Evolutionary conservation across 2,888 invertebrate species (phyloP), one percentile per base, ranked within the genome.

Genomic region (Oscheius sp.): DNA sequence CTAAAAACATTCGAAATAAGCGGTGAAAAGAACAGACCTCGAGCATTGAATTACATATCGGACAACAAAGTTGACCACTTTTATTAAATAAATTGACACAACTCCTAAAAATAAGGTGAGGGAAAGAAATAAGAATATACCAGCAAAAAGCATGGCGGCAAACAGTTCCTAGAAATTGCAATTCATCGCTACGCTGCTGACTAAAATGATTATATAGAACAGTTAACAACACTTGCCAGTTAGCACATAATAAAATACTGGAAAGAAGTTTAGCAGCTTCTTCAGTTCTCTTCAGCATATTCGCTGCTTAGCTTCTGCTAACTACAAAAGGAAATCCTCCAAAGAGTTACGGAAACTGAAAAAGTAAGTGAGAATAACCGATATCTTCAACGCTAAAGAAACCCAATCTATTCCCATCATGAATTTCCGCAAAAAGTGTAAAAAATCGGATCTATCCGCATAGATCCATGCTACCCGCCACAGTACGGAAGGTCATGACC

Each of bases 61-160:
- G 18, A 53, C 53, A 71, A 16, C 45, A n/a, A 13, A 21, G 16
- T 23, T 45, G 18, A 18, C 18, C 2, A 25, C 18, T 49, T 29
- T 23, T 29, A 9, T 13, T 35, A 29, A 71, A 21, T 9, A 27
- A 18, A 43, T 71, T 71, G 18, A 71, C 43, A 49, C 71, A 71
- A 27, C 45, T 45, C 71, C 71, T 71, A 35, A 45, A 71, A 52
- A 25, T 2, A 16, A 23, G 23, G 23, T 13, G 27, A 21, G n/a
- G n/a, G n/a, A n/a, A 2, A 49, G 25, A 23, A 64, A 46, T 18
- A 35, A 69, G 29, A 53, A n/a, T 9, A 9, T 55, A 77, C 80
- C 80, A 80, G 43, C 80, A 80, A 46, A 74, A 74, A 6, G 75
- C 80, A 72, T 80, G 78, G 41, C 76, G 75, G 55, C 80, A 80